A percentile compares a stretch with the other conserved stretches of the same genome.
Evolutionary conservation across 2,113 vertebrate genomes (phyloP).

Genomic region (Neoarius graeffei): DNA sequence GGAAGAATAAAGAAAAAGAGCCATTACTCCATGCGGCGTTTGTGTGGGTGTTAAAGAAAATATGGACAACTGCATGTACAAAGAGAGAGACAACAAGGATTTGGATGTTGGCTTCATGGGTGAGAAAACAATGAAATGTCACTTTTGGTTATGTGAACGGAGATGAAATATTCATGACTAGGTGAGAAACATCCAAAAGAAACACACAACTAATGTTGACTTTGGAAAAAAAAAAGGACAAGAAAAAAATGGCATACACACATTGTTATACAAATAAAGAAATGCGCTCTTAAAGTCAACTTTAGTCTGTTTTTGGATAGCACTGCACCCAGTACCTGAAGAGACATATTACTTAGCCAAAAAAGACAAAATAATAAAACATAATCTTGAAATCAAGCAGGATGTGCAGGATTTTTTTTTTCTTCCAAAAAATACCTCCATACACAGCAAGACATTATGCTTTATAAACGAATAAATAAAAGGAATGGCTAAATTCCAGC

Average conservation of each 20-base stretch:
- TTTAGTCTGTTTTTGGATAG: constrained; percentile 72
- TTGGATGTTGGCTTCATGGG: constrained; percentile 42
- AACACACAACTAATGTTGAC: constrained; percentile 78
- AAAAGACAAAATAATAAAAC: constrained; percentile 31
- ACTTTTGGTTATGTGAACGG: constrained; percentile 72
- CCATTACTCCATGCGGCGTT: constrained; percentile 63
- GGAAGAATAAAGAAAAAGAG: constrained; percentile 58
- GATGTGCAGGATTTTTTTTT: constrained; percentile 55
- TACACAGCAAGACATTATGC: constrained; percentile 51
- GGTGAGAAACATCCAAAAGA: constrained; percentile 73
- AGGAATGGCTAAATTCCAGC: constrained; percentile 44
- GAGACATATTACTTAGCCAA: constrained; percentile 72
- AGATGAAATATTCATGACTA: constrained; percentile 55
- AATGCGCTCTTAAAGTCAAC: constrained; percentile 79
- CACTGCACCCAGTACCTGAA: constrained; percentile 62
- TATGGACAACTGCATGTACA: constrained; percentile 52
- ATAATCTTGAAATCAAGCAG: constrained; percentile 57
- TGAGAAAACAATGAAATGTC: constrained; percentile 53
- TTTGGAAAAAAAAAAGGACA: constrained; percentile 71
- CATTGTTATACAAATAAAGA: constrained; percentile 75
- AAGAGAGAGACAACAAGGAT: constrained; percentile 47
- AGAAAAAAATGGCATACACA: constrained; percentile 71
- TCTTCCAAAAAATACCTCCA: constrained; percentile 37
- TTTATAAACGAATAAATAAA: constrained; percentile 42
- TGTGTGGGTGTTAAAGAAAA: constrained; percentile 52